phyloP scores from a whole-genome alignment of 2,797 vertebrate genomes.

The Micropoecilia bifurca region DNA sequence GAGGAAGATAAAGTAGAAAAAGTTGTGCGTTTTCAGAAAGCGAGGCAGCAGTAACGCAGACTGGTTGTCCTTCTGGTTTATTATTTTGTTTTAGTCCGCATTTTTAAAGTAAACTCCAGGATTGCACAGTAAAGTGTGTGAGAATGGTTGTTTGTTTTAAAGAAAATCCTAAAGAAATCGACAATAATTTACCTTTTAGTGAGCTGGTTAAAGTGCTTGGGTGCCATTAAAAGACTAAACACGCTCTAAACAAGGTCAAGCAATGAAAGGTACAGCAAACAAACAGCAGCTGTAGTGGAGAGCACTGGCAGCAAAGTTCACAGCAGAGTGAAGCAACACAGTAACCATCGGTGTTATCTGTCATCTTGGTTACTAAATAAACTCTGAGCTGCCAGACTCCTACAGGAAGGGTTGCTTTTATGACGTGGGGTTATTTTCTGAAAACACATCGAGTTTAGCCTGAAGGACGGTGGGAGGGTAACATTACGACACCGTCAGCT shows the following conservation, averaged over 20 bases:
- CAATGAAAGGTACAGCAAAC: constrained; percentile 17
- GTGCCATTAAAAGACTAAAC: constrained; percentile 10
- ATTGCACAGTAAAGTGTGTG: neutral
- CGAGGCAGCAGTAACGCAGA: neutral
- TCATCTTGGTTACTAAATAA: constrained; percentile 19
- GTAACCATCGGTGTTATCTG: constrained; percentile 22
- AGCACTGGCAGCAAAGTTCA: constrained; percentile 5
- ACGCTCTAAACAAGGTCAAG: neutral
- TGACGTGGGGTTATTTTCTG: neutral
- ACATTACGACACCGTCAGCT: neutral
- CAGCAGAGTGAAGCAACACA: constrained; percentile 20
- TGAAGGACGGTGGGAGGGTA: neutral
- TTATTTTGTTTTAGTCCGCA: neutral
- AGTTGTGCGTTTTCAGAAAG: neutral
- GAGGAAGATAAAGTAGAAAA: neutral
- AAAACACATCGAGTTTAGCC: neutral
- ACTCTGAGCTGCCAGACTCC: constrained; percentile 4
- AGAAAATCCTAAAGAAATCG: neutral
- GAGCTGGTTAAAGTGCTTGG: constrained; percentile 3
- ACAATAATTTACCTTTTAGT: constrained; percentile 4
- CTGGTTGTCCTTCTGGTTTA: neutral
- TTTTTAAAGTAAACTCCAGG: neutral
- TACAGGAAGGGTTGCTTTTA: neutral
- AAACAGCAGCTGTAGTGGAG: neutral
- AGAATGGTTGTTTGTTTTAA: neutral